Percentiles rank a stretch among this genome's conserved stretches.
phyloP scores from a whole-genome alignment of 1,140 invertebrate genomes.

The Micrasema longulum region DNA sequence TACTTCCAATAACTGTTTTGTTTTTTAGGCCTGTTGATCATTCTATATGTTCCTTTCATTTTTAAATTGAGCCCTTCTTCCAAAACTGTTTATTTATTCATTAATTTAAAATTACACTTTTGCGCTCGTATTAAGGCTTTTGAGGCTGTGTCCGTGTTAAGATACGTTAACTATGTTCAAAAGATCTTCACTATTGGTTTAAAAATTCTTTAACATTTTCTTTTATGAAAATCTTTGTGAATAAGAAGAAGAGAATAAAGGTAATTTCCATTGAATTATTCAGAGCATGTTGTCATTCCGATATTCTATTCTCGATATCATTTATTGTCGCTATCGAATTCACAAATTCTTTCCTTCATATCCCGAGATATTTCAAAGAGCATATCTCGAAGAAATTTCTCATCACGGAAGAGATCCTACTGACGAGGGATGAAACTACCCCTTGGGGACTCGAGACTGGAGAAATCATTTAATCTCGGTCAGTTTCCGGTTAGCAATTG shows the following conservation, averaged over 20 bases:
- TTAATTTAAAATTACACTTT: too few relatives aligned
- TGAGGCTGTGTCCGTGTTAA: too few relatives aligned
- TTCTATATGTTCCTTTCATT: too few relatives aligned
- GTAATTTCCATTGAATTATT: slow-evolving; percentile 53
- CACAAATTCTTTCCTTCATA: slow-evolving; percentile 42
- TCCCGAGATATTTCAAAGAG: slow-evolving; percentile 35
- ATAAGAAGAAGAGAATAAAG: slow-evolving; percentile 38
- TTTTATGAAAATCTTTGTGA: slow-evolving; percentile 11
- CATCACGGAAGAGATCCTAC: background rate
- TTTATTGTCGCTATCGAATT: slow-evolving; percentile 45
- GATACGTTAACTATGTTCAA: too few relatives aligned
- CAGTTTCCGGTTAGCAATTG: slow-evolving; percentile 6
- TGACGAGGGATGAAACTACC: slow-evolving; percentile 15
- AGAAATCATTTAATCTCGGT: slow-evolving; percentile 14
- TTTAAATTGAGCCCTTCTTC: too few relatives aligned
- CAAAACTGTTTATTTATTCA: too few relatives aligned
- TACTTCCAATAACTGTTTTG: too few relatives aligned
- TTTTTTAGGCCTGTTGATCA: too few relatives aligned
- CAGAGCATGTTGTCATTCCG: slow-evolving; percentile 49
- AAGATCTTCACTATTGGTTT: too few relatives aligned
- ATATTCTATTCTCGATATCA: slow-evolving; percentile 48
- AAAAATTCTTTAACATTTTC: too few relatives aligned
- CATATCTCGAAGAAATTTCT: background rate
- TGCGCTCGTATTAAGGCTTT: too few relatives aligned
- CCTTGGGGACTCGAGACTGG: slow-evolving; percentile 12